Base-by-base conservation (phyloP, 2,797 vertebrate genomes). In the Phaenicophaeus curvirostris region DNA sequence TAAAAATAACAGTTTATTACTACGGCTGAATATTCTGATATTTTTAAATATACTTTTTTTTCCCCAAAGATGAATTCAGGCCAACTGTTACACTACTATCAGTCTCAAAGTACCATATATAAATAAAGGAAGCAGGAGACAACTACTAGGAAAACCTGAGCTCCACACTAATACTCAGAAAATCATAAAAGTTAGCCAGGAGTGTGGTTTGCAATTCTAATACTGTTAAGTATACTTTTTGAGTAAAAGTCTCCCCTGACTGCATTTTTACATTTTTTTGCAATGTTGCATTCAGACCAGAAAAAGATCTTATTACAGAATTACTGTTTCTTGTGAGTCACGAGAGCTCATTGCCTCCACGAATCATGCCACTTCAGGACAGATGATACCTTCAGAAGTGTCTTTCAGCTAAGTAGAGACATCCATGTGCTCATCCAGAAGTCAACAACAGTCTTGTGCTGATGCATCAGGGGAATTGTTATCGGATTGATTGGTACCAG, bases 401-500 rank as follows among this genome's bases (percentile, higher is more conserved):
- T 68, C 28, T 93, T 96, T 94, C 74, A 76, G 71, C 90, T 96
- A 93, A 93, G 74, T 53, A 61, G 73, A 94, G 33, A 37, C 24
- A 53, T 35, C 6, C 23, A 7, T 31, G 62, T 44, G 39, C 83
- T 91, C 65, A 67, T 68, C 28, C 33, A 62, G 77, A 87, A 88
- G 35, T 86, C 77, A 94, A 65, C 81, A 84, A 66, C 41, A 85
- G 28, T 31, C 62, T 79, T 51, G 67, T 78, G 12, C 57, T 76
- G 55, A 35, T 59, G 15, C 13, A 4, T 73, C 71, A 65, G 93
- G 73, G 77, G 92, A 97, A 93, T 79, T 86, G 93, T 93, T 95
- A 94, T 19, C 66, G 85, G 88, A 95, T 80, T 90, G 93, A 88
- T 86, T 59, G 84, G n/a, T n/a, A 95, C 89, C 82, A 84, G 81